Conservation (phyloP, 1,140 invertebrate genomes). For the Drosophila gunungcola region DNA sequence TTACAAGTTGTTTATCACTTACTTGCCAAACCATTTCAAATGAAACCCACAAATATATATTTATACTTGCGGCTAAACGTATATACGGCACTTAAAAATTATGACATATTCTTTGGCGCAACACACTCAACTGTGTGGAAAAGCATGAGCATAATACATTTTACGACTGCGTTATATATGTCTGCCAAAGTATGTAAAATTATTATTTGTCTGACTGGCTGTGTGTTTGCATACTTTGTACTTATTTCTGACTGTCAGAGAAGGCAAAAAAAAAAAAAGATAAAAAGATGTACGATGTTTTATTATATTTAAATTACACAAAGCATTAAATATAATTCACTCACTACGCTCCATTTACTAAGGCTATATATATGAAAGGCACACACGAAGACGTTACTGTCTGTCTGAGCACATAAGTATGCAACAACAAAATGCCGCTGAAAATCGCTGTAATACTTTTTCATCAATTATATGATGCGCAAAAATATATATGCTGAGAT, state of each 20-base stretch:
- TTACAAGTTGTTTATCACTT: slow-evolving; percentile 5
- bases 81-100: slow-evolving; percentile 38
- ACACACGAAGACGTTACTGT: slow-evolving; percentile 37
- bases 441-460: slow-evolving; percentile 82
- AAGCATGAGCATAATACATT: slow-evolving; percentile 37
- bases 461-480: slow-evolving; percentile 83
- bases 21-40: slow-evolving; percentile 1
- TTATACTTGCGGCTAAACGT: not conserved
- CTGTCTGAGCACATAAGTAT: slow-evolving; percentile 29
- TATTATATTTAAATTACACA: slow-evolving; percentile 84
- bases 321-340: slow-evolving; percentile 83
- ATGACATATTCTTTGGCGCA: slow-evolving; percentile 55
- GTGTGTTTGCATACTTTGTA: slow-evolving; percentile 34
- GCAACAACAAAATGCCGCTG: slow-evolving; percentile 63
- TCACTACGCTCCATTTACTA: slow-evolving; percentile 80
- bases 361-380: slow-evolving; percentile 64
- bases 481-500: slow-evolving; percentile 77
- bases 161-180: slow-evolving; percentile 59
- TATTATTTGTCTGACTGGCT: slow-evolving; percentile 58
- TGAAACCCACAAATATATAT: not conserved
- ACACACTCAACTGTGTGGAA: slow-evolving; percentile 33
- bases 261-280: not conserved
- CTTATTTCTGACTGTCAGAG: slow-evolving; percentile 13
- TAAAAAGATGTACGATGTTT: slow-evolving; percentile 54
- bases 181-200: slow-evolving; percentile 52